Evolutionary conservation across 2,797 vertebrate species (phyloP).

Genomic region (Columba guinea): DNA sequence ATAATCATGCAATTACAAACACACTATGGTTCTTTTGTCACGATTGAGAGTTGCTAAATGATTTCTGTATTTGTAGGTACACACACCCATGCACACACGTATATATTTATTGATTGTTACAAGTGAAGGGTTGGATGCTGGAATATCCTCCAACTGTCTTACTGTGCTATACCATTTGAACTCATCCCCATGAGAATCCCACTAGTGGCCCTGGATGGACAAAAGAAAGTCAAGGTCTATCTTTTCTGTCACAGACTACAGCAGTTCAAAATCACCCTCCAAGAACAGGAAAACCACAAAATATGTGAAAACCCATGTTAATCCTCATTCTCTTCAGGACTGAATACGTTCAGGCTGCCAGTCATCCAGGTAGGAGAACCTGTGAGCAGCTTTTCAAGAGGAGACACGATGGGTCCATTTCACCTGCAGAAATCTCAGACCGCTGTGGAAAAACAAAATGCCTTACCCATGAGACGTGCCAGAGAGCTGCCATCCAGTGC

Average conservation of each 20-base stretch:
- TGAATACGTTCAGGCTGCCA: background rate
- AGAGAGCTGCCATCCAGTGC: background rate
- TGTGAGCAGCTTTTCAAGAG: background rate
- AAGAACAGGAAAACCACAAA: background rate
- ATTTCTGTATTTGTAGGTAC: background rate
- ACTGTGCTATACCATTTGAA: accelerated
- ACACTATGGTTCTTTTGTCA: accelerated
- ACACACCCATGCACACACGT: accelerated
- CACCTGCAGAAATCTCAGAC: background rate
- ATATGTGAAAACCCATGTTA: accelerated
- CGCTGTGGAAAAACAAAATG: accelerated
- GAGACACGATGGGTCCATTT: accelerated
- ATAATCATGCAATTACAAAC: background rate
- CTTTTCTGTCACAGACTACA: background rate
- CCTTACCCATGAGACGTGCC: background rate
- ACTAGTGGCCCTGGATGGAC: background rate
- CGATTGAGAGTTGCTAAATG: accelerated
- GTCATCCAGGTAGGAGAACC: background rate
- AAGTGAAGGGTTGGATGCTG: background rate
- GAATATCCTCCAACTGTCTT: background rate
- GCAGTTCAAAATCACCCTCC: background rate
- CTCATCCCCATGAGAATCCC: background rate
- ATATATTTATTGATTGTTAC: accelerated
- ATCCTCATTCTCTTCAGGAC: background rate
- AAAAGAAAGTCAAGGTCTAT: background rate